Evolutionary conservation across 2,797 vertebrate species (phyloP).

Genomic region (Parauchenoglanis punctatus): DNA sequence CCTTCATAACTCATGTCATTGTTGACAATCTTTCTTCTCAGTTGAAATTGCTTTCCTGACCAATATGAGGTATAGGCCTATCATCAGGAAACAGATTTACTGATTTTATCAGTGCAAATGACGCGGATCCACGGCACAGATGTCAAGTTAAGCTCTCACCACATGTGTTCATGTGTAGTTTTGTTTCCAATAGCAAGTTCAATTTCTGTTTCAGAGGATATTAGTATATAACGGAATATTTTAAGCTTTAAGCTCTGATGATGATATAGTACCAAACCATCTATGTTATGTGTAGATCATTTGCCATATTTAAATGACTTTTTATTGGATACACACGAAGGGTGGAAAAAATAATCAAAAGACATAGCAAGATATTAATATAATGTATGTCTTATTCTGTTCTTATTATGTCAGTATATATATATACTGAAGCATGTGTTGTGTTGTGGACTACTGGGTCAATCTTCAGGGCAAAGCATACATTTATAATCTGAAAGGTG

Average conservation of each 20-base stretch:
- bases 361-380: background rate
- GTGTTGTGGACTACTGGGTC: background rate
- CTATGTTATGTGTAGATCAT: background rate
- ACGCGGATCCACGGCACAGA: background rate
- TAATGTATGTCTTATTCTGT: background rate
- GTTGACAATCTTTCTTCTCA: background rate
- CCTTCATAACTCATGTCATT: background rate
- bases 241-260: background rate
- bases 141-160: conserved; percentile 6
- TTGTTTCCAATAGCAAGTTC: background rate
- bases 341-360: background rate
- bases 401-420: background rate
- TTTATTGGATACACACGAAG: background rate
- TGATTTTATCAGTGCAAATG: conserved; percentile 45
- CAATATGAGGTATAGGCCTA: conserved; percentile 10
- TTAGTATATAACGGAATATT: no score
- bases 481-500: background rate
- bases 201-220: background rate
- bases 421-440: background rate
- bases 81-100: conserved; percentile 34
- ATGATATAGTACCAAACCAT: background rate
- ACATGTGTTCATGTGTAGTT: background rate
- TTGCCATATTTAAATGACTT: background rate
- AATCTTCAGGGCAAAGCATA: background rate
- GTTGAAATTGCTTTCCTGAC: conserved; percentile 36